Evolutionary conservation across 2,888 invertebrate species (phyloP).

Genomic region (Cerastis rubricosa): DNA sequence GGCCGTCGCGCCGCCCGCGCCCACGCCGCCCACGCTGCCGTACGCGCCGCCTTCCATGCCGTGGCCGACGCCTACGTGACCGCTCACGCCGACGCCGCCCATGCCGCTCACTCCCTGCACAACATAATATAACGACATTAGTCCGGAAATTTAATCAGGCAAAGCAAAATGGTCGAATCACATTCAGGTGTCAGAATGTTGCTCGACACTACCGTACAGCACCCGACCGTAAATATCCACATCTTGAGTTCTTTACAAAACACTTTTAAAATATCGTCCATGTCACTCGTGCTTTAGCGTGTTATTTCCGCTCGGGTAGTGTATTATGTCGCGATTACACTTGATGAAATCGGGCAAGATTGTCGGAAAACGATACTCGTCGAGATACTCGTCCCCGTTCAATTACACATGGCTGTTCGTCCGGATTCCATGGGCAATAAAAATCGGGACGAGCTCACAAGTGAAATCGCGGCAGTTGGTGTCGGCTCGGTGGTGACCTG

Average conservation of each 20-base stretch:
- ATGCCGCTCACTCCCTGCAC: slow-evolving; percentile 73
- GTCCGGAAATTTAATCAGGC: neutral
- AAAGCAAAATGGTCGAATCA: neutral
- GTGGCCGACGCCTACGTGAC: slow-evolving; percentile 60
- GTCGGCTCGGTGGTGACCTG: slow-evolving; percentile 71
- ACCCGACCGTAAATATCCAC: neutral
- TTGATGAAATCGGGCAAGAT: neutral
- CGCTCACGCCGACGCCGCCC: slow-evolving; percentile 63
- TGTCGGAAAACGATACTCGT: neutral
- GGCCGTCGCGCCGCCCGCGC: slow-evolving; percentile 73
- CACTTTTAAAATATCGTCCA: neutral
- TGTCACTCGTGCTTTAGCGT: neutral
- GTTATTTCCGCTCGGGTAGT: neutral
- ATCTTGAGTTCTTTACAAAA: neutral
- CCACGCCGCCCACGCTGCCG: slow-evolving; percentile 51
- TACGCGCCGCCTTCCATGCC: slow-evolving; percentile 61
- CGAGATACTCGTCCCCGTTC: neutral
- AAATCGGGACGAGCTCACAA: neutral
- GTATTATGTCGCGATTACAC: neutral
- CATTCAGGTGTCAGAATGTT: neutral
- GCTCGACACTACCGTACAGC: neutral
- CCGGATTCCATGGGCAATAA: neutral
- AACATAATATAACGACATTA: neutral
- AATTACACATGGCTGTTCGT: neutral
- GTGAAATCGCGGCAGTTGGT: neutral